Evolutionary conservation across 2,113 vertebrate species (phyloP), one percentile per base, ranked within the genome.

Genomic region (Callocephalon fimbriatum): DNA sequence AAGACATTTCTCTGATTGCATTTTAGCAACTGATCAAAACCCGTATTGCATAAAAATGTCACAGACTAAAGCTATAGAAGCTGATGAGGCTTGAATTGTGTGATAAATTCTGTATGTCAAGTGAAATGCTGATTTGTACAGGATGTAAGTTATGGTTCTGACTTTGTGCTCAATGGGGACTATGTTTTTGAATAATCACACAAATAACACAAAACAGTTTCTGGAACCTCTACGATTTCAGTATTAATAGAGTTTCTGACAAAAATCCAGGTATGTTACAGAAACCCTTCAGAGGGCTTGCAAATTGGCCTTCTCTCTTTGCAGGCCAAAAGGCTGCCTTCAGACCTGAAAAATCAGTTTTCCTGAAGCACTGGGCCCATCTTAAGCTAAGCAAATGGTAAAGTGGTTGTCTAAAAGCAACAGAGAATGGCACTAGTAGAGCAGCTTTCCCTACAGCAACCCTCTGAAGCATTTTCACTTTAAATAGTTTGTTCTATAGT

Each of bases 381-480:
- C 31, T 56, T 53, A 70, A 53, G 4, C n/a, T 21, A 87, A 48
- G 59, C 44, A 92, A 83, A 87, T 0, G 1, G 44, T 37, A 80
- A 80, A 71, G 44, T 7, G 10, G 38, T 63, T 91, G 15, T 67
- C 56, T 68, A 48, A 93, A 86, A 91, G 48, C 45, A 26, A 75
- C 56, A 91, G 48, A 65, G 74, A 91, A 51, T n/a, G 47, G 38
- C 51, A 62, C 37, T 22, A 35, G 42, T 16, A 35, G 45, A 79
- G 53, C 75, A 92, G 75, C 26, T 90, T 97, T 96, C 66, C 75
- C 18, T 81, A 38, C 82, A 93, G 78, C 20, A 56, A 35, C 20
- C 31, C 20, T 87, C 32, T 47, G 61, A 95, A 82, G 20, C n/a
- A 37, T 87, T 78, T 97, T 94, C 97, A 65, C 90, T 96, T 88